Conservation (phyloP, 2,797 vertebrate species). For the Morelia viridis region DNA sequence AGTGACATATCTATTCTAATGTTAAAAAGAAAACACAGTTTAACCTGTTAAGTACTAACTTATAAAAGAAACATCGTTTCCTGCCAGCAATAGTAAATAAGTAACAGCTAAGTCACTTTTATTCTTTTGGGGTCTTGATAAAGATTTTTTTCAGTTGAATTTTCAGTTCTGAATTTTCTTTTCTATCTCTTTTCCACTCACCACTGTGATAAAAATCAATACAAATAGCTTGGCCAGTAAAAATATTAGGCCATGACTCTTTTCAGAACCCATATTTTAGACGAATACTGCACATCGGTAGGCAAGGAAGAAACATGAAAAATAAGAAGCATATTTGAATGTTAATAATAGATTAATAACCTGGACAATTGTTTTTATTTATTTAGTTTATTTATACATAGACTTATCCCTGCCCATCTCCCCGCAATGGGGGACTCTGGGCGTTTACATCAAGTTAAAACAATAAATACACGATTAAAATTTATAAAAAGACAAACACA, state of each 20-base stretch:
- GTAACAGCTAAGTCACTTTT: neutral
- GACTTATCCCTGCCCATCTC: no score
- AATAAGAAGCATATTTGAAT: neutral
- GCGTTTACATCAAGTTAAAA: no score
- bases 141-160: neutral
- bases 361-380: no score
- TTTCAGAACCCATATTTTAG: neutral
- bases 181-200: neutral
- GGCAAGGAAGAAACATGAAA: neutral
- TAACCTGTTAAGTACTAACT: constrained; percentile 24
- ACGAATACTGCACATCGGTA: neutral
- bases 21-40: constrained; percentile 15
- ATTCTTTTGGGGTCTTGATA: neutral
- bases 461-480: no score
- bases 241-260: neutral
- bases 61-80: neutral
- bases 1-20: constrained; percentile 17
- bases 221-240: neutral
- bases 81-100: neutral
- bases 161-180: neutral
- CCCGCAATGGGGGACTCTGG: no score
- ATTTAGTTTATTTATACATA: no score
- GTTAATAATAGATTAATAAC: neutral
- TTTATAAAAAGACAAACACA: no score
- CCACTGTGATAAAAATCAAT: neutral